Base-by-base conservation (phyloP, 1,140 invertebrate species). In the Sarcophaga peregrina region DNA sequence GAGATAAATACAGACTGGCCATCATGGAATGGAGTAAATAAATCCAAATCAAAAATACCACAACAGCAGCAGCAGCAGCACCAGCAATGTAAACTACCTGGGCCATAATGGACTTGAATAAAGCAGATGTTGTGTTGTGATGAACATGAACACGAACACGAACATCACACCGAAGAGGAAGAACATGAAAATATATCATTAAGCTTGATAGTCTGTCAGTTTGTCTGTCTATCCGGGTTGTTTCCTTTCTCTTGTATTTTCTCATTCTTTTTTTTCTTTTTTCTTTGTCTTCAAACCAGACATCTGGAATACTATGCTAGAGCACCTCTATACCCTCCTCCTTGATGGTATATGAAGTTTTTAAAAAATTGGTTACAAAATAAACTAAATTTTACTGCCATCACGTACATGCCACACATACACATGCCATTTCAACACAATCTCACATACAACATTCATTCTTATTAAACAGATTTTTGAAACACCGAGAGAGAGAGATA, bases 361-460 rank as follows among this genome's bases (percentile, higher is more conserved):
- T 20, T 68, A 68, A 68, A 68, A 8, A 20, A 9, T 68, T 5
- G 17, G 62, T 68, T 68, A 68, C 62, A 68, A 68, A 37, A 68
- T 68, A 68, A 68, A 68, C 62, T 68, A 68, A 68, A 68, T 68
- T 68, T 68, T 68, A 68, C 62, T 68, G n/a, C n/a, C n/a, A 25
- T n/a, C 62, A 68, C 62, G 17, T 68, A 68, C 17, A 68, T 52
- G 50, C 50, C 13, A 52, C 20, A 68, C 62, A 20, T n/a, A 9
- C 13, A n/a, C 58, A 62, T 17, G n/a, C 17, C 8, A 8, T 37
- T 37, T 37, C 25, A 37, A 37, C 25, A 37, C 25, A 37, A 37
- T 37, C 25, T 37, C 25, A 37, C 25, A 2, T 37, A 4, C 25
- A 37, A 1, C 25, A 37, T 37, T 37, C 25, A 37, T 37, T 37